phyloP scores from a whole-genome alignment of 2,797 vertebrate species.

The Pseudocheirus occidentalis region DNA sequence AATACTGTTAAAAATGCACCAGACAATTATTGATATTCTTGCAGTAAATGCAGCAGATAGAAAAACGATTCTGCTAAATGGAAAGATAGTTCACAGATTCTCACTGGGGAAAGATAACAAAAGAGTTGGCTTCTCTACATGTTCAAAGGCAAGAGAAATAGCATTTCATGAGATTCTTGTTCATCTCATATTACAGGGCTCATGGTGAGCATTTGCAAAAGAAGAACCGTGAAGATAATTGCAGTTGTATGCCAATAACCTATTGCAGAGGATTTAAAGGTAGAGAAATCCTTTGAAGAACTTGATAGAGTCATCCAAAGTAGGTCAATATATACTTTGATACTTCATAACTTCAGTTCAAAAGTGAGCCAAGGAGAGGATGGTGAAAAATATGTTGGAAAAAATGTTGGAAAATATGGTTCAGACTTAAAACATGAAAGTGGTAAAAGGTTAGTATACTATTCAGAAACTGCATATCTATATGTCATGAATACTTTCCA shows the following conservation, averaged over 20 bases:
- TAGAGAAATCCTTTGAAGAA: not conserved
- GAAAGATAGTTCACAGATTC: not conserved
- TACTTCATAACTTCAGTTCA: not conserved
- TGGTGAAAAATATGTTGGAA: not conserved
- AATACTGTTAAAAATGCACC: not conserved
- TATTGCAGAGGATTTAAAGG: not conserved
- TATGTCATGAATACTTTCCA: not conserved
- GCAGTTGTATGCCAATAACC: not conserved
- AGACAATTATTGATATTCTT: not conserved
- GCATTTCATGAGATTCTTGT: not conserved
- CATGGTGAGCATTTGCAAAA: not conserved
- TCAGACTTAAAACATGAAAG: not conserved
- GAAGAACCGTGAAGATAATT: not conserved
- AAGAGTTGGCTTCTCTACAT: not conserved
- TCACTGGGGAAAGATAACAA: not conserved
- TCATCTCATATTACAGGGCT: not conserved
- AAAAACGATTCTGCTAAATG: not conserved
- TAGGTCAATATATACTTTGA: not conserved
- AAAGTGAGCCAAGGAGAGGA: not conserved
- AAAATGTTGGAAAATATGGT: not conserved
- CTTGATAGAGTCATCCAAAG: not conserved
- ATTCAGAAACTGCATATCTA: not conserved
- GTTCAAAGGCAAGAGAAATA: not conserved
- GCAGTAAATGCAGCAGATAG: not conserved
- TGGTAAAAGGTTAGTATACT: not conserved